Base-by-base conservation (phyloP, 2,113 vertebrate genomes). In the Donacobius atricapilla region DNA sequence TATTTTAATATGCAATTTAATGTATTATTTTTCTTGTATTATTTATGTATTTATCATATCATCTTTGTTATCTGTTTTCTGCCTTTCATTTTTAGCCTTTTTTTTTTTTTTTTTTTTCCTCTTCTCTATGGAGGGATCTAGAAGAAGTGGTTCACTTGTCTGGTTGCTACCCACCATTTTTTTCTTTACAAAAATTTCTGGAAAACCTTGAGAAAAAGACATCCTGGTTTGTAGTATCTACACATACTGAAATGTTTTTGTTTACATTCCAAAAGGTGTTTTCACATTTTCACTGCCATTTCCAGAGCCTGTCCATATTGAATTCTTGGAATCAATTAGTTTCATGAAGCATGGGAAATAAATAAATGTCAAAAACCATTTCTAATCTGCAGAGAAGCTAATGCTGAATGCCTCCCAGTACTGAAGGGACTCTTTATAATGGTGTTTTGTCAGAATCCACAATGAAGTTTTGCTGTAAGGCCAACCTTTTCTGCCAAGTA, bases 141-240 rank as follows among this genome's bases (percentile, higher is more conserved):
- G 30, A 87, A 77, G 4, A 19, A 42, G 4, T 3, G 0, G 0
- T 47, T 92, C n/a, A 42, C 9, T 6, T 60, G 6, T 3, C 18
- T 82, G 28, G 7, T 56, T 88, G 27, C 4, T 12, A 25, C 5
- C 6, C 15, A 65, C 2, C 0, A 9, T 44, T 53, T 69, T 65
- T 50, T 21, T 12, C 19, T 23, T 58, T 15, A 13, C 14, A 20
- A 22, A 19, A 31, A 54, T 9, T 60, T 61, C 21, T 71, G 24
- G 20, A 68, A 84, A 84, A 42, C 3, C 21, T 84, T 64, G 8
- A 64, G 11, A 44, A 81, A 53, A 75, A 6, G 15, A 3, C 25
- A 83, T 15, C 9, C 28, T 86, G 37, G 13, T 5, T 60, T 70
- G 15, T 12, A 11, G 3, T 4, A 31, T 17, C 28, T 42, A 33